Evolutionary conservation across 2,888 invertebrate species (phyloP), one percentile per base, ranked within the genome.

Genomic region (Melanostoma scalare): DNA sequence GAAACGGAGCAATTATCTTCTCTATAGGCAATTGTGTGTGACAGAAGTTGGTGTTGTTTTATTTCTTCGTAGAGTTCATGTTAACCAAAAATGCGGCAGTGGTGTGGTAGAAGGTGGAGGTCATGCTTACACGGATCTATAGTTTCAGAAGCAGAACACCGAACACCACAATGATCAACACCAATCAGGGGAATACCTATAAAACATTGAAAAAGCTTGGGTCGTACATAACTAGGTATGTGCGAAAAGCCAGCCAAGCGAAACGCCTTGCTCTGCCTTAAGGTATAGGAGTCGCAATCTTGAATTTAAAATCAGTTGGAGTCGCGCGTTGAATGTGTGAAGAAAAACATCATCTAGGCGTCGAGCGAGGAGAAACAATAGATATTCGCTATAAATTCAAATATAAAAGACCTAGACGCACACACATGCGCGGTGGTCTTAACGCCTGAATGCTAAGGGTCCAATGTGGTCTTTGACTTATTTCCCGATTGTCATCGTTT

Each of bases 371-470:
- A 20, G 65, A 75, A 79, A 84, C 79, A 84, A 75, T 79, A 84
- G 84, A 84, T 74, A 75, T 75, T 84, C 74, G 74, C 84, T 75
- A 84, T 84, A 84, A 79, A 84, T 84, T 71, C 60, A 79, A 71
- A 73, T 56, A 75, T 63, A 20, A 20, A 84, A 75, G 33, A 65
- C 38, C 55, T 36, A 55, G 67, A 84, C 69, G 79, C 74, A 84
- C 56, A 84, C 79, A 75, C 84, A 74, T 74, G 84, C 74, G 74
- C 84, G 65, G 74, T 79, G 65, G 74, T 71, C 60, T 74, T 84
- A 79, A 84, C 84, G 79, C 84, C 75, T 79, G 84, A 84, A 84
- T 79, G 84, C 79, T 71, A 71, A 53, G 74, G 60, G 74, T 69
- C 61, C 65, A 69, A 79, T 84, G 82, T 84, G 68, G 68, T 71